A percentile compares a stretch with the other conserved stretches of the same genome.
Evolutionary conservation across 2,888 invertebrate genomes (phyloP).

Genomic region (Galeruca laticollis): DNA sequence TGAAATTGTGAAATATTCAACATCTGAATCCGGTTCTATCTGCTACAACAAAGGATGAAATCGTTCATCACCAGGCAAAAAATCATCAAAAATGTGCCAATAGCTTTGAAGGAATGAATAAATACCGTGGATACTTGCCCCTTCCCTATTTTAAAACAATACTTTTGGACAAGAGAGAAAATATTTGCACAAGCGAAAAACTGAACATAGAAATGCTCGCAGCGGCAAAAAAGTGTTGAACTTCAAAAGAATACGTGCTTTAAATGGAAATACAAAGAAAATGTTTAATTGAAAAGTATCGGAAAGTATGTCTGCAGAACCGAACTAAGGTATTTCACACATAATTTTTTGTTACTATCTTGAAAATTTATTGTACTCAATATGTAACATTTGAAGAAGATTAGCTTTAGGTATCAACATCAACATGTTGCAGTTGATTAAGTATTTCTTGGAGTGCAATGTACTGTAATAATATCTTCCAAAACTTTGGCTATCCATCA

Average conservation of each 20-base stretch:
- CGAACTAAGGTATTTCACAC: neutral
- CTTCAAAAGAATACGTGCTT: slow-evolving; percentile 21
- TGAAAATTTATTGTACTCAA: no score
- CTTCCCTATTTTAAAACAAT: slow-evolving; percentile 6
- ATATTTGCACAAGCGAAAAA: slow-evolving; percentile 14
- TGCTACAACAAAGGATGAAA: neutral
- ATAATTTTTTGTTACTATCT: neutral
- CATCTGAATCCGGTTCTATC: neutral
- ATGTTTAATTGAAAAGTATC: slow-evolving; percentile 16
- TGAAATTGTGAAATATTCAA: neutral
- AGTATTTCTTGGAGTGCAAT: no score
- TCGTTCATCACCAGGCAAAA: neutral
- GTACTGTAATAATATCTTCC: no score
- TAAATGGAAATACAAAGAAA: slow-evolving; percentile 19
- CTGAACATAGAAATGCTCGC: slow-evolving; percentile 10
- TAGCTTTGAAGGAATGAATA: neutral
- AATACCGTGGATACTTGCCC: slow-evolving; percentile 1
- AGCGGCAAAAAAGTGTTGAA: slow-evolving; percentile 11
- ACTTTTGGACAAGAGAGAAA: slow-evolving; percentile 6
- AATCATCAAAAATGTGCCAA: neutral
- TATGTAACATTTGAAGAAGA: no score
- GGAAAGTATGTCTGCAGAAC: slow-evolving; percentile 5
- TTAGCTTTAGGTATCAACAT: no score
- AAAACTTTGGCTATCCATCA: no score
- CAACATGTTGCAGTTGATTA: no score